phyloP scores from a whole-genome alignment of 2,888 invertebrate genomes.

The Eurois occulta region DNA sequence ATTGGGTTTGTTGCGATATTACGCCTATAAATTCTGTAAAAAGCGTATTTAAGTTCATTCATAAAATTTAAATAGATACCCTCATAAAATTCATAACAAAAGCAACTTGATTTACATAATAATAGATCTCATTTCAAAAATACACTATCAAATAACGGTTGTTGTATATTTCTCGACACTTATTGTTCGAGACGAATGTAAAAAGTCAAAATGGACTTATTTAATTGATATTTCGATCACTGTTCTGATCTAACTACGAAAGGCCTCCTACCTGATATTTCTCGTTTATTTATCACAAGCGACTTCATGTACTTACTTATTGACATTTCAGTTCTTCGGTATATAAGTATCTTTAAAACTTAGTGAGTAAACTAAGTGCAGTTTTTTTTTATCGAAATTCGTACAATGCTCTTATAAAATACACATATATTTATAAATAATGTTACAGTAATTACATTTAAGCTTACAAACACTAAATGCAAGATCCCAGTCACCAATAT shows the following conservation, averaged over 20 bases:
- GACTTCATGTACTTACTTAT: conserved; percentile 64
- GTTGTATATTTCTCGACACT: conserved; percentile 36
- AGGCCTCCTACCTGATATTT: conserved; percentile 66
- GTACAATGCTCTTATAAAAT: conserved; percentile 52
- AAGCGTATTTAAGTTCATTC: conserved; percentile 44
- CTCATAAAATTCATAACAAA: conserved; percentile 43
- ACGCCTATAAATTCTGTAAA: conserved; percentile 48
- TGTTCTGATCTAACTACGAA: conserved; percentile 57
- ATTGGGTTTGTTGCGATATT: conserved; percentile 58
- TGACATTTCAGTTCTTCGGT: conserved; percentile 56
- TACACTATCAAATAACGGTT: conserved; percentile 41
- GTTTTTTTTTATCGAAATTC: conserved; percentile 51
- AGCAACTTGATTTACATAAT: conserved; percentile 29
- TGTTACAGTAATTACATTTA: conserved; percentile 57
- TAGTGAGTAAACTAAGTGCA: conserved; percentile 42
- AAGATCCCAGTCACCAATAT: conserved; percentile 69
- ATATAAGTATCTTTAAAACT: conserved; percentile 53
- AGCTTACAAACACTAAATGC: conserved; percentile 72
- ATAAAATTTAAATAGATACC: conserved; percentile 31
- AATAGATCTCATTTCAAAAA: conserved; percentile 39
- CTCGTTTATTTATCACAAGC: conserved; percentile 63
- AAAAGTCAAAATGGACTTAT: conserved; percentile 49
- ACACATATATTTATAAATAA: conserved; percentile 59
- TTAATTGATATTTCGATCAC: conserved; percentile 42
- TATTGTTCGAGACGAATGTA: conserved; percentile 36